Base-by-base conservation (phyloP, 1,140 invertebrate genomes). In the Bathynomus jamesi region DNA sequence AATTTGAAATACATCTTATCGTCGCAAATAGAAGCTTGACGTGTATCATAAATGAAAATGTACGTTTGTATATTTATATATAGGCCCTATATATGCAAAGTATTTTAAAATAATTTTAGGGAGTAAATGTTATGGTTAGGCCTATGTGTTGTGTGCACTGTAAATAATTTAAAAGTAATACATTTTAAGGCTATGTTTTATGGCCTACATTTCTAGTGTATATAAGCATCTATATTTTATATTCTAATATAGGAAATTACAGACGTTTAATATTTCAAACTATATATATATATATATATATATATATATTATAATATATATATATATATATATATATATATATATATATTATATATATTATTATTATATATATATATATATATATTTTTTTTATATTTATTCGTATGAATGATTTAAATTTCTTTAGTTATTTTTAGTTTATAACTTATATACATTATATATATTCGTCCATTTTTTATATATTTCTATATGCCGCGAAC, bases 261-360 rank as follows among this genome's bases (percentile, higher is more conserved):
- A 40, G 7, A 40, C 17, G 17, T 40, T 40, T 17, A 8, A 40
- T 40, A 40, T 40, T 8, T 40, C 7, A 8, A 40, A 40, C 7
- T 40, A 40, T 40, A 40, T 40, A 40, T 40, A 40, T 40, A 40
- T 40, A 40, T 40, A 40, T 40, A 40, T 40, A 40, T 40, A 40
- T 40, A 40, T 40, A 40, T 40, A 40, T 40, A 40, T 8, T 40
- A 40, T 8, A 8, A 40, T 40, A 40, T 8, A 8, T 8, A 53
- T 53, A 53, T 53, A 53, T 53, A 53, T 53, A 53, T 53, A 53
- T 53, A 53, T 53, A 53, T 53, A 53, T 40, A 40, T 40, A 40
- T 40, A 40, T 40, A 40, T 40, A 40, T 40, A 40, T 40, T 40
- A 40, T 40, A 40, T 40, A 40, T 40, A 40, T n/a, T 40, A 40